These are phyloP conservation scores for Acrocephalus kingi DNA, from an alignment of 2,113 vertebrate genomes.

Conservation along the genomic window DNA sequence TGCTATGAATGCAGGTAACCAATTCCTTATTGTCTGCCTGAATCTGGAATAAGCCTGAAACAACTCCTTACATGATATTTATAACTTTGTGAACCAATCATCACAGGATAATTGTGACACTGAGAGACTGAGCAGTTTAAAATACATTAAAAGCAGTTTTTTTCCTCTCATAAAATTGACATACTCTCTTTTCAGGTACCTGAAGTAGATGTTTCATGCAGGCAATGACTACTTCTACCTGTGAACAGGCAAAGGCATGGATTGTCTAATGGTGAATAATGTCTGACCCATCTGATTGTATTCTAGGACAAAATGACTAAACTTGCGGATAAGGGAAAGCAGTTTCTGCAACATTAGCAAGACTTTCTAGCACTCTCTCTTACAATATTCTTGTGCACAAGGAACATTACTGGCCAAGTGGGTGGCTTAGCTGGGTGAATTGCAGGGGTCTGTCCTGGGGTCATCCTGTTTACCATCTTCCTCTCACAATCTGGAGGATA, in stretches of 20 bases:
- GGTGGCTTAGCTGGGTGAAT: background rate
- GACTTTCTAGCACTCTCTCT: background rate
- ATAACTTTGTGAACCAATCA: background rate
- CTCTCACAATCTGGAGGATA: background rate
- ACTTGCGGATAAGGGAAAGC: background rate
- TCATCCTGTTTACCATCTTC: background rate
- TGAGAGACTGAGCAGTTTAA: background rate
- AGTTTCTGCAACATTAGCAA: background rate
- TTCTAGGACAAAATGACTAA: background rate
- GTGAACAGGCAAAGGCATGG: background rate
- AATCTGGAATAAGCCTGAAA: background rate
- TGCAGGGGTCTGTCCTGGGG: background rate
- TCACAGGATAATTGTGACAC: background rate
- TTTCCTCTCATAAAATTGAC: background rate
- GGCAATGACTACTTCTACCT: background rate
- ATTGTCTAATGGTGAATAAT: background rate
- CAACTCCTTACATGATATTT: background rate
- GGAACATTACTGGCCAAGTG: background rate
- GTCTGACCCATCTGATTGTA: background rate
- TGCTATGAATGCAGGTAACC: background rate
- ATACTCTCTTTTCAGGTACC: background rate
- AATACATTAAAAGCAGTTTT: background rate
- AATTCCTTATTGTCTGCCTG: background rate
- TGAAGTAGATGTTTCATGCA: background rate
- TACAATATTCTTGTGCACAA: background rate